Conservation (phyloP, 2,797 vertebrate genomes). For the Manis crassicaudata region DNA sequence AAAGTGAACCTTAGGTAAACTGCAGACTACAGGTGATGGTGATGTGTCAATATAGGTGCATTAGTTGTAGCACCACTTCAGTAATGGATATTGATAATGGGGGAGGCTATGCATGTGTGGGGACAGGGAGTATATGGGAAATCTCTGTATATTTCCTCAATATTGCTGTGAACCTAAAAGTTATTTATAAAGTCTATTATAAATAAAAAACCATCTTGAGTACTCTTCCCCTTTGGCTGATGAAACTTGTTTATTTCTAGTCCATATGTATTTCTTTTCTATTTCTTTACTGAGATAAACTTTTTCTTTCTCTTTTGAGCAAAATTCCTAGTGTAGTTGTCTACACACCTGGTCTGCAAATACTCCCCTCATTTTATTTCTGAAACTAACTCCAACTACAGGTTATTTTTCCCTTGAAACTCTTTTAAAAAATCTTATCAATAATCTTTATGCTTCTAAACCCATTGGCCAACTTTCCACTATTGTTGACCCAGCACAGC, state of each 20-base stretch:
- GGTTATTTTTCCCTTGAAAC: neutral
- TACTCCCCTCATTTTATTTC: neutral
- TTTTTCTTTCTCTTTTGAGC: neutral
- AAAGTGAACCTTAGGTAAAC: neutral
- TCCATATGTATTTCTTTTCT: neutral
- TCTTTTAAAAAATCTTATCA: neutral
- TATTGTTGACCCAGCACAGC: neutral
- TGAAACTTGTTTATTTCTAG: neutral
- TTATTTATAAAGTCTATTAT: neutral
- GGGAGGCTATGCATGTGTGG: neutral
- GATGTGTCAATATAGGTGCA: no score
- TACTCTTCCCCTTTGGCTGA: neutral
- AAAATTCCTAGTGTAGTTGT: neutral
- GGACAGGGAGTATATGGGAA: neutral
- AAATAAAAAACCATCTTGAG: neutral
- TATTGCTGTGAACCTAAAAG: neutral
- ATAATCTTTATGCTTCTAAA: neutral
- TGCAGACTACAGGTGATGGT: neutral
- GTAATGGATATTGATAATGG: neutral
- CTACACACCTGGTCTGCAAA: neutral
- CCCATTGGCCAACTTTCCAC: neutral
- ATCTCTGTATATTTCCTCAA: neutral
- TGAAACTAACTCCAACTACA: neutral
- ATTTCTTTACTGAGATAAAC: neutral
- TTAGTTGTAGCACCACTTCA: neutral